Evolutionary conservation across 2,797 vertebrate species (phyloP), one percentile per base, ranked within the genome.

Genomic region (Syngnathus acus): DNA sequence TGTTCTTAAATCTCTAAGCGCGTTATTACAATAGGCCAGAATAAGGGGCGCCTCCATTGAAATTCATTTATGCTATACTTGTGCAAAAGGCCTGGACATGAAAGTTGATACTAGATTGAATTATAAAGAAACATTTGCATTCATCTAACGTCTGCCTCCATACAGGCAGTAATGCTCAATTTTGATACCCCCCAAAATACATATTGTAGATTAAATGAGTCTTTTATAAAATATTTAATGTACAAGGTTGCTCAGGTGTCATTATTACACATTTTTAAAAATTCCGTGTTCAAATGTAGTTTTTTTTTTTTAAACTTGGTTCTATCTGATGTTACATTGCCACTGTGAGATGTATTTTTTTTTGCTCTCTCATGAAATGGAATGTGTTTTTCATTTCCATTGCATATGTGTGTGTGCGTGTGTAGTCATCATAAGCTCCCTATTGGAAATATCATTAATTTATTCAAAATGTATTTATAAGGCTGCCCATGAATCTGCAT

Each of bases 1-100:
- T 26, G 9, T 69, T 75, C 73, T 81, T 68, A 73, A 54, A 50
- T 68, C 64, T 43, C 53, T 16, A 47, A 23, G 64, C 69, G 54
- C 43, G 65, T 70, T 70, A 69, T 71, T 71, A 65, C 53, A 70
- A 65, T 0, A 13, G 14, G 6, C 37, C 8, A 16, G 39, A 40
- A 60, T 60, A 40, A 60, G 38, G 37, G 3, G 10, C 14, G 6
- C 26, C 14, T 57, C 53, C 13, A 32, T 26, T 32, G 1, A 57
- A 54, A 54, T 54, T 54, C 23, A 54, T 23, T 14, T 57, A 32
- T 55, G 54, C 54, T 55, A 55, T 13, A 26, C 11, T 55, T 55
- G 26, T 55, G 54, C 32, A 55, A 26, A 26, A 14, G 54, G 54
- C 11, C 5, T 32, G 11, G 54, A 55, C 54, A 14, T 55, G 23